phyloP scores from a whole-genome alignment of 2,797 vertebrate genomes.

The Gallinago nigripennis region DNA sequence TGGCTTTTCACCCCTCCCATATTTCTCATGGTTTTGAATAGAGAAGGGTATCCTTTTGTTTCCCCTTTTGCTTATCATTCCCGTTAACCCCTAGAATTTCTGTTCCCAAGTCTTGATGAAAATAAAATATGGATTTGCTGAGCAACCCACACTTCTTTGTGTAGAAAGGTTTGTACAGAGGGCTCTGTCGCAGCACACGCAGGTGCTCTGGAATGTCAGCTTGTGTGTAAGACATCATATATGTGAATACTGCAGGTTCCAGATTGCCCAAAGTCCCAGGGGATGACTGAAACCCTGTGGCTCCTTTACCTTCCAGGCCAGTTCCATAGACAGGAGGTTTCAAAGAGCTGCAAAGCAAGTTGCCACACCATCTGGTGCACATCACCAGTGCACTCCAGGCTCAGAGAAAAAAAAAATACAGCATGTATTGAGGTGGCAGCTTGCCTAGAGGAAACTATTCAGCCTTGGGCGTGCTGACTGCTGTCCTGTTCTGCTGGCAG shows the following conservation, averaged over 20 bases:
- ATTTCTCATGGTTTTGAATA: background rate
- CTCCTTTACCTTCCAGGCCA: background rate
- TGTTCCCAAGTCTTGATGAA: background rate
- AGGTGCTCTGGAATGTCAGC: background rate
- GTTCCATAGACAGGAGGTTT: background rate
- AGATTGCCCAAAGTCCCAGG: background rate
- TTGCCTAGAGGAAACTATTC: background rate
- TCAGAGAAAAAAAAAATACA: background rate
- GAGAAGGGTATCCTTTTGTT: background rate
- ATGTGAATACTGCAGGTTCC: background rate
- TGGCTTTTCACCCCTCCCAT: background rate
- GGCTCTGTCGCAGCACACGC: background rate
- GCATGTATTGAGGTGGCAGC: background rate
- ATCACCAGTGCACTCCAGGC: accelerated
- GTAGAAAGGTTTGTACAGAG: background rate
- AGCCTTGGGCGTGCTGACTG: background rate
- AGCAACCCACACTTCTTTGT: background rate
- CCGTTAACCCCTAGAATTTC: background rate
- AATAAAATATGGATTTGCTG: accelerated
- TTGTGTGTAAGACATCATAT: background rate
- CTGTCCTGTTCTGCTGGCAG: background rate
- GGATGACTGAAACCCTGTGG: background rate
- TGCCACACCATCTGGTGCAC: background rate
- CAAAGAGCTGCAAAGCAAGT: background rate
- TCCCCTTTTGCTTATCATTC: background rate